A percentile compares a stretch with the other conserved stretches of the same genome.
Conservation (phyloP, 2,888 invertebrate species). For the Aplocera efformata region DNA sequence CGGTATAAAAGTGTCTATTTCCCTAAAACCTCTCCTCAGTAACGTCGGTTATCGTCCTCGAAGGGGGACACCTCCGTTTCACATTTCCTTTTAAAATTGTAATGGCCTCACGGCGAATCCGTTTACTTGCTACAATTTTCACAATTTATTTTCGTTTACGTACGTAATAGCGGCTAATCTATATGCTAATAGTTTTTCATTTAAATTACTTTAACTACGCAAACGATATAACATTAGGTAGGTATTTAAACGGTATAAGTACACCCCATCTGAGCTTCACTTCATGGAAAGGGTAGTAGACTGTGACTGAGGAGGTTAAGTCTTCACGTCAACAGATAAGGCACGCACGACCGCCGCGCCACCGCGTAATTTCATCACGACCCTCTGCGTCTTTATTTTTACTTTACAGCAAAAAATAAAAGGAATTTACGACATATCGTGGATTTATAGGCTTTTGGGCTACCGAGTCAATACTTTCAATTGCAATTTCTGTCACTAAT, state of each 20-base stretch:
- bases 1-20: background rate
- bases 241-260: slow-evolving; percentile 19
- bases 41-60: slow-evolving; percentile 6
- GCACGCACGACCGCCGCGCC: slow-evolving; percentile 62
- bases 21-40: slow-evolving; percentile 1
- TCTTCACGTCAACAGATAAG: slow-evolving; percentile 60
- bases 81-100: slow-evolving; percentile 42
- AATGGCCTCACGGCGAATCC: slow-evolving; percentile 40
- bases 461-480: slow-evolving; percentile 1
- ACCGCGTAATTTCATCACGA: slow-evolving; percentile 59
- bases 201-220: background rate
- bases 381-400: slow-evolving; percentile 56
- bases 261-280: slow-evolving; percentile 12
- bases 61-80: slow-evolving; percentile 28
- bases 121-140: slow-evolving; percentile 29
- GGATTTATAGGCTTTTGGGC: background rate
- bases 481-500: slow-evolving; percentile 6
- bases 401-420: slow-evolving; percentile 44
- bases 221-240: background rate
- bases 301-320: slow-evolving; percentile 40
- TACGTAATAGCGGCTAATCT: slow-evolving; percentile 22
- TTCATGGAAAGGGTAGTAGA: slow-evolving; percentile 35
- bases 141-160: slow-evolving; percentile 26
- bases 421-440: slow-evolving; percentile 25
- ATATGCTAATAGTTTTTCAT: slow-evolving; percentile 11